These are phyloP conservation scores for Halocynthia aurantium DNA, from an alignment of 23 tunicate species.

Conservation along the genomic window DNA sequence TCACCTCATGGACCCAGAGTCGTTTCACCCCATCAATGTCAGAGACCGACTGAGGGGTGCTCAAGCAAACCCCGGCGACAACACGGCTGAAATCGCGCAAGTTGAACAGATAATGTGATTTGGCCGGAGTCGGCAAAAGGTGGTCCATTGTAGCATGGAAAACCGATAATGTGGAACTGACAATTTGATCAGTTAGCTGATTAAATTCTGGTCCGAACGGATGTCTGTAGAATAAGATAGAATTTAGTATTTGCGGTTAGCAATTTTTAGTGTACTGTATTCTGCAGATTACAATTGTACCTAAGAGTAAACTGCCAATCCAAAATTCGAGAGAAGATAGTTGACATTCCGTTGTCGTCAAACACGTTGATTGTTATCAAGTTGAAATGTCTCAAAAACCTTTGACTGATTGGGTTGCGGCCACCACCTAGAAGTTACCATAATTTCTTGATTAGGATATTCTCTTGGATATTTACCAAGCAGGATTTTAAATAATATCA, in stretches of 20 bases:
- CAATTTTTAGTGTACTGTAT: not conserved
- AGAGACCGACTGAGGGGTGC: conserved; percentile 63
- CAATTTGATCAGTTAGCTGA: conserved; percentile 21
- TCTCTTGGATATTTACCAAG: no score
- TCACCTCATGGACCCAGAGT: conserved; percentile 36
- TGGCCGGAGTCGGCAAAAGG: conserved; percentile 94
- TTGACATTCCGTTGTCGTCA: conserved; percentile 77
- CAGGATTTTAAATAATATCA: no score
- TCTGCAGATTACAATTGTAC: conserved; percentile 16
- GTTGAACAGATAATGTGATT: conserved; percentile 94
- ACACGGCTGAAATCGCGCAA: conserved; percentile 89
- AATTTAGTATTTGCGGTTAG: not conserved
- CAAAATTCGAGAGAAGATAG: conserved; percentile 74
- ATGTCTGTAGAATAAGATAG: conserved; percentile 13
- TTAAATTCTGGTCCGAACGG: conserved; percentile 26
- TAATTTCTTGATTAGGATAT: not conserved
- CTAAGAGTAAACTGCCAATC: conserved; percentile 86
- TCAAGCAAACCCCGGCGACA: conserved; percentile 81
- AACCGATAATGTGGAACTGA: conserved; percentile 23
- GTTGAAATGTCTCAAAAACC: conserved; percentile 97
- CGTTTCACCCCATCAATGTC: conserved; percentile 45
- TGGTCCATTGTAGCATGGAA: conserved; percentile 69
- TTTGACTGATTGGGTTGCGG: conserved; percentile 88
- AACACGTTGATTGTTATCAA: conserved; percentile 83
- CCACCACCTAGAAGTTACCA: conserved; percentile 55